These are phyloP conservation scores for Sebastes paucispinis DNA, from an alignment of 2,797 vertebrate genomes.

Conservation along the genomic window DNA sequence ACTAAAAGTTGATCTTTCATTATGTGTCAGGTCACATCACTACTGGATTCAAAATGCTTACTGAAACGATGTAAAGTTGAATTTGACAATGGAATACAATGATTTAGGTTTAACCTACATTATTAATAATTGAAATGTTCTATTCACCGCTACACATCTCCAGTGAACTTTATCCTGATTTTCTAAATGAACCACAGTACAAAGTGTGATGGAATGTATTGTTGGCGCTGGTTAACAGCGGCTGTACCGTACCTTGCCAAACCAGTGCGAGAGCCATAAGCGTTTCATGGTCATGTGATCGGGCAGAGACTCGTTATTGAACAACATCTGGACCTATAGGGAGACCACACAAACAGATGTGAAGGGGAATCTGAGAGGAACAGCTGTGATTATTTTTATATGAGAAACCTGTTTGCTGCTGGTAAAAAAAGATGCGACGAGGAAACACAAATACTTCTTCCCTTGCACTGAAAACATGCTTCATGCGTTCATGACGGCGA, in stretches of 20 bases:
- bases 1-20: background rate
- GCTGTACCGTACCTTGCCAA: conserved; percentile 88
- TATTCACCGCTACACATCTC: background rate
- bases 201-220: conserved; percentile 19
- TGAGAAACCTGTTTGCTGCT: background rate
- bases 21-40: background rate
- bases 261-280: conserved; percentile 96
- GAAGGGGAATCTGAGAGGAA: background rate
- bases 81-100: background rate
- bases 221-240: conserved; percentile 14
- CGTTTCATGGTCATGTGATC: conserved; percentile 99
- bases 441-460: background rate
- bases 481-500: background rate
- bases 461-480: background rate
- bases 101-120: background rate
- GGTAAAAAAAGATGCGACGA: background rate
- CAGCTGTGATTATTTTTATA: background rate
- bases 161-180: background rate
- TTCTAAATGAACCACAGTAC: background rate
- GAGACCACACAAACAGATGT: conserved; percentile 61
- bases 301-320: conserved; percentile 91
- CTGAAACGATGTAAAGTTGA: background rate
- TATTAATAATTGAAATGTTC: background rate
- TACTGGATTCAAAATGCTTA: rapidly evolving
- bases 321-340: conserved; percentile 92